phyloP scores from a whole-genome alignment of 1,140 invertebrate species.

The Neodiprion lecontei region DNA sequence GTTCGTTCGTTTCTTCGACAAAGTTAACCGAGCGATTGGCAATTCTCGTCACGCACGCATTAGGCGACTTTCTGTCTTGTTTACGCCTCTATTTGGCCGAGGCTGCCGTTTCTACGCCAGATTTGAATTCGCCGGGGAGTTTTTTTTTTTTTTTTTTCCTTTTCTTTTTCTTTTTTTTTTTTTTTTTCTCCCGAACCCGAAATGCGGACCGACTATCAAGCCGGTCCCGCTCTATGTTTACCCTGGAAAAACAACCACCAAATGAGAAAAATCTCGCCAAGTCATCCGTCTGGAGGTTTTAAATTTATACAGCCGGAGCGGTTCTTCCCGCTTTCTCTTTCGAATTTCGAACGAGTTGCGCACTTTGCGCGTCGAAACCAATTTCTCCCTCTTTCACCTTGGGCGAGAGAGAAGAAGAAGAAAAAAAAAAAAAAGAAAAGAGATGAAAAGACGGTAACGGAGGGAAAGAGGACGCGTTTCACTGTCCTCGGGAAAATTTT shows the following conservation, averaged over 20 bases:
- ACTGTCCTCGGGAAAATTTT: not conserved
- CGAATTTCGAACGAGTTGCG: not conserved
- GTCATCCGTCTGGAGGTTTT: not conserved
- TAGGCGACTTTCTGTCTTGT: conserved; percentile 32
- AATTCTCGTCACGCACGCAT: conserved; percentile 37
- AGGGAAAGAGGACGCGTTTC: not conserved
- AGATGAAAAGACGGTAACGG: not conserved
- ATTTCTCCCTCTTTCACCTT: no score
- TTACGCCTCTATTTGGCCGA: conserved; percentile 36
- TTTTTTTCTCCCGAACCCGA: conserved; percentile 7
- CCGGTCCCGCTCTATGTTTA: conserved; percentile 25
- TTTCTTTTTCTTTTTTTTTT: conserved; percentile 24
- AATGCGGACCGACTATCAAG: conserved; percentile 9
- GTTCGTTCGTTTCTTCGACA: not conserved
- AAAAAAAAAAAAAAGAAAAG: not conserved
- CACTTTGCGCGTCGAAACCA: not conserved
- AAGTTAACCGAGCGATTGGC: not conserved
- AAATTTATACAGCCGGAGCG: not conserved
- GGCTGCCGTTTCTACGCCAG: conserved; percentile 16
- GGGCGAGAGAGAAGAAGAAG: not conserved
- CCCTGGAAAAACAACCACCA: conserved; percentile 34
- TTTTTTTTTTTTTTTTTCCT: conserved; percentile 16
- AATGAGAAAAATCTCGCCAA: conserved; percentile 3
- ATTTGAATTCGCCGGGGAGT: conserved; percentile 37
- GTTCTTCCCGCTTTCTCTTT: not conserved